Evolutionary conservation across 2,797 vertebrate genomes (phyloP), one percentile per base, ranked within the genome.

Genomic region (Podarcis lilfordi): DNA sequence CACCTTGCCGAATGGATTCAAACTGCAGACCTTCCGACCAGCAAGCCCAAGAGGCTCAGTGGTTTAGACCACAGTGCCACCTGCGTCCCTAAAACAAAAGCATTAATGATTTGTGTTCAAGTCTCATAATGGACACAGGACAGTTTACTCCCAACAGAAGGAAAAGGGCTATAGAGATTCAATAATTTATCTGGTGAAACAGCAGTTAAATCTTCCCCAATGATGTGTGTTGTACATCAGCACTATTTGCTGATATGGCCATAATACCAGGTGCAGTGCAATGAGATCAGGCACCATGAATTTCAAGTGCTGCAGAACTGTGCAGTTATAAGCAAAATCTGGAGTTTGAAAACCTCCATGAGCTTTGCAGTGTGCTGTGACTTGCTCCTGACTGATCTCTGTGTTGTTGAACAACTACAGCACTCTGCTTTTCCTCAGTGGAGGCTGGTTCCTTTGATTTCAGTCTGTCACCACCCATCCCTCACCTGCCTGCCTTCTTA

Each of bases 1-100:
- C 13, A 55, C 13, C 50, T 13, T 3, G 0, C 13, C 1, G 0
- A 3, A 11, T 13, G 50, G 50, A 15, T 55, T 55, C 3, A 0
- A 55, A 55, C 50, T 0, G 50, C 13, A 15, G 50, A 15, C 3
- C 50, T 55, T 55, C 50, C 0, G 50, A 55, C 50, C 13, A 55
- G 50, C 50, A 55, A 55, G 50, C 50, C 50, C 50, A 55, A 55
- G 50, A 55, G 50, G 50, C 50, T 55, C 50, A 55, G 50, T 50
- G 50, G 11, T 50, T 50, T 50, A 50, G 50, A 50, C 50, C 50
- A 50, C 50, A 50, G 50, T 13, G 1, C 50, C 13, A 55, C 50
- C 50, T 55, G 50, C 3, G 0, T 55, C 3, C 50, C 13, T 55
- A 55, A 55, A 55, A 55, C 50, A 55, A 11, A 55, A 55, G 61